Evolutionary conservation across 2,888 invertebrate species (phyloP), one percentile per base, ranked within the genome.

Genomic region (Drosophila antonietae): DNA sequence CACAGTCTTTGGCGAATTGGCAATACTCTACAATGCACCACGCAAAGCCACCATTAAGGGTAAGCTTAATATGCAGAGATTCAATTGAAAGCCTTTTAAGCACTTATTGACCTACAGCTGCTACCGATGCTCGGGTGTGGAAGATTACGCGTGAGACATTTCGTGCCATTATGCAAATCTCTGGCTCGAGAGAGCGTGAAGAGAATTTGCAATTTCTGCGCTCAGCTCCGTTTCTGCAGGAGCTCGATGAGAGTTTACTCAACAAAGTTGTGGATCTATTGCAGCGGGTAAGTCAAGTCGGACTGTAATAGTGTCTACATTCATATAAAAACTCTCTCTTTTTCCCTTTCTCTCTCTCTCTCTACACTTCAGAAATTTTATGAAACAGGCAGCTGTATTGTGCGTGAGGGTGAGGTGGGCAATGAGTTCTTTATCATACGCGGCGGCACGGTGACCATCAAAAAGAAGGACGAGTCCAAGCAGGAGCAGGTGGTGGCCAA

Each of bases 391-490:
- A 95, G 95, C 0, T 95, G 95, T 71, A 97, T 98, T 67, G 95
- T 98, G 14, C 94, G 95, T 0, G 97, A 98, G 93, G 98, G 97
- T 0, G 97, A 97, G 81, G 94, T 95, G 37, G 98, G 98, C 3
- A 97, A 98, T 91, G 97, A 97, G 82, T 98, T 98, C 93, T 98
- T 96, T 90, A 97, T 98, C 68, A 97, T 98, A 87, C 96, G 97
- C 75, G 96, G 96, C 8, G 97, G 97, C 20, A 95, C 95, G 18
- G 97, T 97, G 8, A 94, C 95, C 55, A 95, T 97, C 57, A 95
- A 95, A 14, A 96, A 96, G 90, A 93, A 94, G 31, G 94, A 94
- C 12, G 94, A 94, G 4, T 94, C 94, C 39, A 94, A 93, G 0
- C 93, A 94, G 64, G 96, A 96, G 74, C 93, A 94, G 72, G 94